These are phyloP conservation scores for Uloborus plumipes DNA, from an alignment of 2,888 invertebrate genomes.

Conservation along the genomic window DNA sequence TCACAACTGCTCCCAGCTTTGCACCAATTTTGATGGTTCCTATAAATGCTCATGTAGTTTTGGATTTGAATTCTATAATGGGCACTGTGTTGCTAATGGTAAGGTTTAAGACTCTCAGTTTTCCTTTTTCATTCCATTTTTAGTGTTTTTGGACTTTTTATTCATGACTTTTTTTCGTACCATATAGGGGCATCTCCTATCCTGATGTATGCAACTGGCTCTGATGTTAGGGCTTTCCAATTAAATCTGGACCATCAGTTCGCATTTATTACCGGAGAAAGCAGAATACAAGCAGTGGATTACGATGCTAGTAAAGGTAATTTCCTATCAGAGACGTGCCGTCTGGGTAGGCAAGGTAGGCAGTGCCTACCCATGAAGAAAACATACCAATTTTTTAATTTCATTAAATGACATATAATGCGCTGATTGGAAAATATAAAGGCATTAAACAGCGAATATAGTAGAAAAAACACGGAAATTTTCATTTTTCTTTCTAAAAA, in stretches of 20 bases:
- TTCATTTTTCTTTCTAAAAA: too few species aligned
- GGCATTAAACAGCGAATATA: too few species aligned
- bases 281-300: constrained; percentile 91
- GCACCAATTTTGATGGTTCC: constrained; percentile 91
- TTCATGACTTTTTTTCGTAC: too few species aligned
- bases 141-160: neutral
- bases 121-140: too few species aligned
- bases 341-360: too few species aligned
- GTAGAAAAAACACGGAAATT: too few species aligned
- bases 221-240: constrained; percentile 83
- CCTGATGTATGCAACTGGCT: constrained; percentile 81
- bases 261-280: constrained; percentile 83
- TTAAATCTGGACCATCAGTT: constrained; percentile 66
- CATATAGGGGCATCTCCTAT: constrained; percentile 38
- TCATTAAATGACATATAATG: too few species aligned
- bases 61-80: constrained; percentile 81
- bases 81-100: constrained; percentile 81
- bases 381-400: too few species aligned
- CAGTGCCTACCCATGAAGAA: too few species aligned
- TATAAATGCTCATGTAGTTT: constrained; percentile 88
- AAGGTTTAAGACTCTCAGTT: constrained; percentile 56
- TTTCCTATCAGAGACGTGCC: too few species aligned
- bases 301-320: constrained; percentile 79
- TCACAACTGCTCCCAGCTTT: constrained; percentile 93
- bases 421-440: too few species aligned